A percentile compares a stretch with the other conserved stretches of the same genome.
Conservation (phyloP, 2,797 vertebrate species). For the Clarias pachynema region DNA sequence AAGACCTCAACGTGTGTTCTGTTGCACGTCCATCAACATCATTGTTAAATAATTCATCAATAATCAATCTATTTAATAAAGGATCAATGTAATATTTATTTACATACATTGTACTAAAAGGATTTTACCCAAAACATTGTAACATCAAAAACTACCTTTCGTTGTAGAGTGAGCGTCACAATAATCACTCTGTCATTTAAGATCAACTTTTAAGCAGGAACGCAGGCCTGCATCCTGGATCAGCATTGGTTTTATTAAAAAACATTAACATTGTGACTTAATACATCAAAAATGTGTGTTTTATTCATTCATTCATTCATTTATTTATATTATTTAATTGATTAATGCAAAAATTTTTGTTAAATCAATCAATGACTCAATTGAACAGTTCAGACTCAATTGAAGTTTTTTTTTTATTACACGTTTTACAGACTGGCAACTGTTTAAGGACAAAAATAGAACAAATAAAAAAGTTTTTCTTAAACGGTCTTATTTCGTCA, state of each 20-base stretch:
- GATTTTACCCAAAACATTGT: neutral
- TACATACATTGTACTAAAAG: neutral
- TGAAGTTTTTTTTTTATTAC: neutral
- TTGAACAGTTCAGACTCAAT: neutral
- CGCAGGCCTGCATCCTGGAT: neutral
- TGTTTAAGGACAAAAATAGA: neutral
- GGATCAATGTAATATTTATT: neutral
- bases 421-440: neutral
- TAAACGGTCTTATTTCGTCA: neutral
- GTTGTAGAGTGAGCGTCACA: neutral
- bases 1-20: neutral
- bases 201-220: neutral
- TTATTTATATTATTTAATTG: no score
- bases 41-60: neutral
- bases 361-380: neutral
- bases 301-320: neutral
- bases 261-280: neutral
- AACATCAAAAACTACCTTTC: neutral
- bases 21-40: neutral
- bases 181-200: neutral
- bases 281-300: neutral
- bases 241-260: neutral
- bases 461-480: neutral
- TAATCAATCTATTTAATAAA: neutral
- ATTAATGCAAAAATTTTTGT: neutral